These are phyloP conservation scores for Agelastica alni DNA, from an alignment of 2,888 invertebrate genomes.

Conservation along the genomic window DNA sequence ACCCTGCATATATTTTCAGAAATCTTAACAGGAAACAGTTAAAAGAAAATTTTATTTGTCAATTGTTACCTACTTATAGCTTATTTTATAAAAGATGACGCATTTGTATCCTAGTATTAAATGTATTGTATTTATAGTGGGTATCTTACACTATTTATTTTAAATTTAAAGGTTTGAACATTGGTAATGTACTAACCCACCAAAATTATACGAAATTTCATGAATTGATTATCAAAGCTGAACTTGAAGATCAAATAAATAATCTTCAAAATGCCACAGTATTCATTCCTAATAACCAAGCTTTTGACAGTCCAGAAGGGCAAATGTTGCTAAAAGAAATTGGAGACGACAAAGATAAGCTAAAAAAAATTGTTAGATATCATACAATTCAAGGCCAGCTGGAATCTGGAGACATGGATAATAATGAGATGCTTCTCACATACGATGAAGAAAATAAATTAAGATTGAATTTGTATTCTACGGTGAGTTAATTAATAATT, in stretches of 20 bases:
- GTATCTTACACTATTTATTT: neutral
- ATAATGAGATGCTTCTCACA: constrained; percentile 61
- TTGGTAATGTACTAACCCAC: constrained; percentile 59
- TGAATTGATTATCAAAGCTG: constrained; percentile 61
- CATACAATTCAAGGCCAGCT: constrained; percentile 65
- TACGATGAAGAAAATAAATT: constrained; percentile 56
- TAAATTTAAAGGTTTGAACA: constrained; percentile 46
- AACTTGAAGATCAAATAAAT: constrained; percentile 61
- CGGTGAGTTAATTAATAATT: constrained; percentile 54
- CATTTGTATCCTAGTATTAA: too few relatives aligned
- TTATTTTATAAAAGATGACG: too few relatives aligned
- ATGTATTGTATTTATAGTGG: neutral
- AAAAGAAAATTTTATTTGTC: too few relatives aligned
- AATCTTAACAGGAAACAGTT: too few relatives aligned
- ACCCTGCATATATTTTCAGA: too few relatives aligned
- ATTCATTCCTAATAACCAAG: constrained; percentile 68
- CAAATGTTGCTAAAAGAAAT: constrained; percentile 53
- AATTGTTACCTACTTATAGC: too few relatives aligned
- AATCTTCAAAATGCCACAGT: constrained; percentile 65
- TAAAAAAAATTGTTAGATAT: constrained; percentile 65
- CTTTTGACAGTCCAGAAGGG: constrained; percentile 60
- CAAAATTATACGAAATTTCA: constrained; percentile 67
- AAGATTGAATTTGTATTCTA: constrained; percentile 65
- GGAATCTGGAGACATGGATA: constrained; percentile 61
- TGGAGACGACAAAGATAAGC: constrained; percentile 55